Evolutionary conservation across 64 coral and sea anemone species (phyloP).

Genomic region (Stichodactyla mertensii): DNA sequence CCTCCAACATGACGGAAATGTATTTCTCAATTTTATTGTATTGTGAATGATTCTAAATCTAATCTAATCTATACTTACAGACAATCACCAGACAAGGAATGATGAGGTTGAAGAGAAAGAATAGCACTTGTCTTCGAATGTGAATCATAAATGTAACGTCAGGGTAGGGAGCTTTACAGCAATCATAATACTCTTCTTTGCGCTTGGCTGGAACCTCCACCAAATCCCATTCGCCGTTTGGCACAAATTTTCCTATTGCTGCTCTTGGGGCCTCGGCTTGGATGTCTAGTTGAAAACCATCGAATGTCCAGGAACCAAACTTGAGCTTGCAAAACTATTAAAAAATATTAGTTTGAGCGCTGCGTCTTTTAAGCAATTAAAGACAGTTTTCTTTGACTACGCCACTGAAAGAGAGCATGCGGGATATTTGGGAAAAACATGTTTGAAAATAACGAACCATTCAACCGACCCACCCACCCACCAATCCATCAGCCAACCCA

Average conservation of each 20-base stretch:
- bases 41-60: no score
- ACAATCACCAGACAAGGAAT: constrained; percentile 67
- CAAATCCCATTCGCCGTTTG: constrained; percentile 70
- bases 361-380: background rate
- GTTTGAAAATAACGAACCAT: no score
- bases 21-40: no score
- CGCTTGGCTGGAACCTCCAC: constrained; percentile 41
- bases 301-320: constrained; percentile 79
- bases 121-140: constrained; percentile 45
- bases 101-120: constrained; percentile 76
- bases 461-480: no score
- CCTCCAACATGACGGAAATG: no score
- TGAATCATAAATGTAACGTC: constrained; percentile 59
- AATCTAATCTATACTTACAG: constrained; percentile 25
- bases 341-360: background rate
- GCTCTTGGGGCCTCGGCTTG: constrained; percentile 30
- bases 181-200: constrained; percentile 37
- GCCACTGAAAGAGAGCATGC: no score
- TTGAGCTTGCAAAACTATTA: constrained; percentile 56
- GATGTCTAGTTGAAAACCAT: constrained; percentile 53
- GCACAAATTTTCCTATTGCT: constrained; percentile 28
- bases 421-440: no score
- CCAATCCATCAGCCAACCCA: no score
- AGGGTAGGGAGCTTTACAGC: constrained; percentile 56
- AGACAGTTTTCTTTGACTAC: no score